These are phyloP conservation scores for Enteromius radiatus DNA, from an alignment of 2,797 vertebrate species.

Conservation along the genomic window DNA sequence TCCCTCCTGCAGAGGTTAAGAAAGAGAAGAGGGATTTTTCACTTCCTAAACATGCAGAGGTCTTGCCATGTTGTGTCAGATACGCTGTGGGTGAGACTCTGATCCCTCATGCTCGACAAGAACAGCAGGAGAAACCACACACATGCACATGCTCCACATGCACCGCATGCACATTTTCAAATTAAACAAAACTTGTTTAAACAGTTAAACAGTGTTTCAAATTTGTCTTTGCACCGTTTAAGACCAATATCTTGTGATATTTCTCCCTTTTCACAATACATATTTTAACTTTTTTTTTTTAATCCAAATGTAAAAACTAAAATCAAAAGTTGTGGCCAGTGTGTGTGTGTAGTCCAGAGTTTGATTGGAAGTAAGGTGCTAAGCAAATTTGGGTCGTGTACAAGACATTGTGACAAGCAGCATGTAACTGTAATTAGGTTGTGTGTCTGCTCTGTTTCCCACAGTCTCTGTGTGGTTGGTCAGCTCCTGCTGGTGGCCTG, in stretches of 20 bases:
- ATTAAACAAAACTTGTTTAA: neutral
- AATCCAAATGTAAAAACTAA: neutral
- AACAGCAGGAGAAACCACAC: slow-evolving; percentile 29
- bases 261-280: neutral
- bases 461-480: slow-evolving; percentile 60
- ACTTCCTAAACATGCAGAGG: slow-evolving; percentile 75
- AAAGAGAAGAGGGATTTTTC: slow-evolving; percentile 70
- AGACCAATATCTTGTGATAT: neutral
- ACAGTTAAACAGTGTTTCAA: too few relatives aligned
- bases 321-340: neutral
- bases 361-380: neutral
- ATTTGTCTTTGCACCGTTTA: neutral
- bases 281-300: too few relatives aligned
- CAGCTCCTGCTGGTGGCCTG: slow-evolving; percentile 43
- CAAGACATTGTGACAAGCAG: neutral
- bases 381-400: neutral
- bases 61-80: slow-evolving; percentile 44
- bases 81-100: slow-evolving; percentile 55
- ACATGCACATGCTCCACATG: neutral
- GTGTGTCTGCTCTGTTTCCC: neutral
- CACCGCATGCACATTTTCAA: neutral
- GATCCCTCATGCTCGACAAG: slow-evolving; percentile 48
- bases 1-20: slow-evolving; percentile 69
- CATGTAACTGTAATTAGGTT: slow-evolving; percentile 14
- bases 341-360: neutral